Evolutionary conservation across 2,113 vertebrate species (phyloP).

Genomic region (Lepus europaeus): DNA sequence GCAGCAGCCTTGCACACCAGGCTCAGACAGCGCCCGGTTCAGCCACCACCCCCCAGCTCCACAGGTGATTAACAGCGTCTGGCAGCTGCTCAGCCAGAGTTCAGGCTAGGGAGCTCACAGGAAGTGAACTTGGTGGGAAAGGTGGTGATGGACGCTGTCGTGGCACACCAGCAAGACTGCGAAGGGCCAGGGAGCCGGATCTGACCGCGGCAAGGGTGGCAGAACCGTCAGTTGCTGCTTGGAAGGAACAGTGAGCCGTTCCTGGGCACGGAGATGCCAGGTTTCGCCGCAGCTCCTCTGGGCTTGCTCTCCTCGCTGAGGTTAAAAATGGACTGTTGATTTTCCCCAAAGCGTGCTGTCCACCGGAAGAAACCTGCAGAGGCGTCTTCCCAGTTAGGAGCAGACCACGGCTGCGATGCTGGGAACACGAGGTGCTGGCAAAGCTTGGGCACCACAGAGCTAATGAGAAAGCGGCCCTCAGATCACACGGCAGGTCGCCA

Average conservation of each 20-base stretch:
- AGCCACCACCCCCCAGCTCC: constrained; percentile 44
- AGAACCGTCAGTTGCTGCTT: constrained; percentile 85
- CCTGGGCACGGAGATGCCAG: constrained; percentile 81
- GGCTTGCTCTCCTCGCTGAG: constrained; percentile 85
- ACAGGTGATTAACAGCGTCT: constrained; percentile 68
- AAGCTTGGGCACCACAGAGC: constrained; percentile 72
- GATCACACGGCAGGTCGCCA: constrained; percentile 59
- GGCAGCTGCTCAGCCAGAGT: constrained; percentile 60
- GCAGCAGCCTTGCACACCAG: not conserved
- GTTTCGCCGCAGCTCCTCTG: constrained; percentile 85
- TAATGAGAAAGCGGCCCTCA: constrained; percentile 76
- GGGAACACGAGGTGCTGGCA: constrained; percentile 78
- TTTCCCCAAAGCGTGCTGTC: constrained; percentile 85
- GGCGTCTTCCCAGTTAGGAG: constrained; percentile 69
- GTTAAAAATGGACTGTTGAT: constrained; percentile 92
- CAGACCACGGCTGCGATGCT: constrained; percentile 64
- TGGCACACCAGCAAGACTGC: constrained; percentile 68
- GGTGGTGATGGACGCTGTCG: constrained; percentile 54
- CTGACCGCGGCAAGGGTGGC: constrained; percentile 79
- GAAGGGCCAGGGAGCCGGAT: constrained; percentile 76
- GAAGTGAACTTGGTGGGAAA: constrained; percentile 75
- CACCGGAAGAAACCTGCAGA: constrained; percentile 85
- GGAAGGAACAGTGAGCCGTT: constrained; percentile 85
- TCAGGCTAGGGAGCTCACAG: constrained; percentile 58
- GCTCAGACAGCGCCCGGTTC: not conserved